phyloP scores from a whole-genome alignment of 2,113 vertebrate genomes.

The Lophius piscatorius region DNA sequence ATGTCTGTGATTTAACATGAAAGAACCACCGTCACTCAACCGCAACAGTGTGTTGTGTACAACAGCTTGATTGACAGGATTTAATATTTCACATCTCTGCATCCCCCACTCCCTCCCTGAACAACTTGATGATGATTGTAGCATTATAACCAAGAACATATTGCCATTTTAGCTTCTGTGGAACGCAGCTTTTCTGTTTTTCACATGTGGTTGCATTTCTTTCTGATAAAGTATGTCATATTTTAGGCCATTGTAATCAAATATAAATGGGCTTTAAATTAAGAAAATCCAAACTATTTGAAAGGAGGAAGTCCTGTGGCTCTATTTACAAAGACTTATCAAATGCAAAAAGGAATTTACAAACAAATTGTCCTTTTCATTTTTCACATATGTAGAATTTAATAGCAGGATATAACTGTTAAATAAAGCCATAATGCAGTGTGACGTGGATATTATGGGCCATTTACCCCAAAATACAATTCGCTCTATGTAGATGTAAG shows the following conservation, averaged over 20 bases:
- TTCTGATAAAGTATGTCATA: conserved; percentile 3
- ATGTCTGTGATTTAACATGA: conserved; percentile 81
- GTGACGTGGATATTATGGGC: no score
- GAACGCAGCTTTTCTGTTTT: conserved; percentile 43
- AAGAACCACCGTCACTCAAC: conserved; percentile 76
- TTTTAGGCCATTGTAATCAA: conserved; percentile 15
- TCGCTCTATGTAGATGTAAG: not conserved
- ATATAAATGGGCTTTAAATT: conserved; percentile 9
- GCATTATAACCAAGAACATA: conserved; percentile 62
- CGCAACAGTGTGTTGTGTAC: conserved; percentile 72
- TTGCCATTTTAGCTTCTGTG: conserved; percentile 53
- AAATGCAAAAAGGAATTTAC: not conserved
- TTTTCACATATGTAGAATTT: no score
- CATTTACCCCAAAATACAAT: not conserved
- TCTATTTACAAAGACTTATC: not conserved
- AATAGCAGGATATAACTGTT: no score
- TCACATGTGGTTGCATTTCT: conserved; percentile 12
- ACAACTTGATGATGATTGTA: conserved; percentile 74
- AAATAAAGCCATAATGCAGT: no score
- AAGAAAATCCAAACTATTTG: not conserved
- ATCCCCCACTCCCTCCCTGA: conserved; percentile 52
- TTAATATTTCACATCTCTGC: conserved; percentile 73
- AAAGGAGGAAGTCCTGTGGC: not conserved
- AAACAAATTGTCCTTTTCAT: not conserved
- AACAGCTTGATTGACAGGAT: conserved; percentile 76